phyloP scores from a whole-genome alignment of 2,888 invertebrate species.

The Monoplex corrugatus region DNA sequence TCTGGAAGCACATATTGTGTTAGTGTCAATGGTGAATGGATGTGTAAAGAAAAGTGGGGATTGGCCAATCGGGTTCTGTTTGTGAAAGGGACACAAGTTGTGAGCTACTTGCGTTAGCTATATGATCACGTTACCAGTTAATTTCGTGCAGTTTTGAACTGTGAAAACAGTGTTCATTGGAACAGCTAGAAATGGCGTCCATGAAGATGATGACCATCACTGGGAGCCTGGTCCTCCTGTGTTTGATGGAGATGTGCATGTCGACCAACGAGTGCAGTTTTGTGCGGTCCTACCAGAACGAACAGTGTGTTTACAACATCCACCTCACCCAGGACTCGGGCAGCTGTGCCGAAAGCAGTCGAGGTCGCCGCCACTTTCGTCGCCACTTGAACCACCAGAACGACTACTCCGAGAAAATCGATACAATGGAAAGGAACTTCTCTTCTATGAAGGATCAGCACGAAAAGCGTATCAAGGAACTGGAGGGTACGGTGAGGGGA shows the following conservation, averaged over 20 bases:
- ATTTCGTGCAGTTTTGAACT: not conserved
- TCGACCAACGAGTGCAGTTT: conserved; percentile 41
- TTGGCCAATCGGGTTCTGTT: too few species aligned
- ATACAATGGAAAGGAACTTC: conserved; percentile 57
- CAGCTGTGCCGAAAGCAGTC: not conserved
- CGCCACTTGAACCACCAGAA: conserved; percentile 48
- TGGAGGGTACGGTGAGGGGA: conserved; percentile 54
- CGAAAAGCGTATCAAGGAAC: conserved; percentile 57
- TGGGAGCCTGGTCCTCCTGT: not conserved
- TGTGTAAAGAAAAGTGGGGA: too few species aligned
- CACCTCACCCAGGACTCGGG: conserved; percentile 47
- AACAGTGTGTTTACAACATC: conserved; percentile 54
- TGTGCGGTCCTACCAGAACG: conserved; percentile 42
- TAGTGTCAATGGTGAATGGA: too few species aligned
- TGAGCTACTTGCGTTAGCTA: too few species aligned
- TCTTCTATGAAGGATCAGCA: conserved; percentile 56
- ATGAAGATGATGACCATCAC: not conserved
- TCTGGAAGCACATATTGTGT: too few species aligned
- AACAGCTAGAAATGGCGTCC: not conserved
- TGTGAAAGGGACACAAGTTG: too few species aligned
- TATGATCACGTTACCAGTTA: too few species aligned
- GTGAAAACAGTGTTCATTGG: not conserved
- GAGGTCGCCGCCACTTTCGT: conserved; percentile 10
- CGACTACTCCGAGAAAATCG: conserved; percentile 55
- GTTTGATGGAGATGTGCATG: not conserved